These are phyloP conservation scores for Bovichtus diacanthus DNA, from an alignment of 2,797 vertebrate genomes.

Conservation along the genomic window DNA sequence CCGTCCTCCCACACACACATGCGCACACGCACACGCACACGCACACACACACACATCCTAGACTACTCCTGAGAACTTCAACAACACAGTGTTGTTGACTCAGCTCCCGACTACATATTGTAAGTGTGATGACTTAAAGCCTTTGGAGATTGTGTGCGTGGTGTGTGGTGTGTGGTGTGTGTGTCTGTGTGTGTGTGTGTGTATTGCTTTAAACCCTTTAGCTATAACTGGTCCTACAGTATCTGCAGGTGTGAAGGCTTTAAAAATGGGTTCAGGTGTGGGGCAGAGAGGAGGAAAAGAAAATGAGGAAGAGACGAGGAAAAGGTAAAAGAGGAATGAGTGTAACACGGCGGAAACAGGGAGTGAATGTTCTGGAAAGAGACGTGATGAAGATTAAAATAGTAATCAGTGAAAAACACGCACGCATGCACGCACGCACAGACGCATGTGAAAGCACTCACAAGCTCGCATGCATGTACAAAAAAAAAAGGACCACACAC, in stretches of 20 bases:
- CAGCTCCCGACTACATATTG: constrained; percentile 49
- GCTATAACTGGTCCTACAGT: constrained; percentile 37
- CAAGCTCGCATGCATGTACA: constrained; percentile 25
- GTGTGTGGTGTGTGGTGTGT: constrained; percentile 31
- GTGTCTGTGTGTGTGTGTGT: constrained; percentile 36
- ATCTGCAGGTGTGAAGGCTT: constrained; percentile 64
- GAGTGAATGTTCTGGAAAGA: constrained; percentile 63
- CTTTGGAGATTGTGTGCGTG: constrained; percentile 22
- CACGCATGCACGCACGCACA: background rate
- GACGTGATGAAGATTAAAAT: constrained; percentile 67
- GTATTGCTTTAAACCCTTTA: constrained; percentile 59
- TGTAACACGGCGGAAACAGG: constrained; percentile 49
- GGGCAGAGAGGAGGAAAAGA: constrained; percentile 48
- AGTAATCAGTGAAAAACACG: constrained; percentile 61
- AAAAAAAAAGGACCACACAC: constrained; percentile 40
- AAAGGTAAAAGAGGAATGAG: constrained; percentile 35
- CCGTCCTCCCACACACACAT: constrained; percentile 6
- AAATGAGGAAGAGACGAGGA: constrained; percentile 19
- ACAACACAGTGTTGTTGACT: constrained; percentile 47
- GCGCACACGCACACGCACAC: background rate
- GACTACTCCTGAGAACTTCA: constrained; percentile 42
- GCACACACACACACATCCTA: constrained; percentile 8
- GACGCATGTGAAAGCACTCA: constrained; percentile 34
- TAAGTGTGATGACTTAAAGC: constrained; percentile 49
- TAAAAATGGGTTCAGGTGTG: constrained; percentile 67